A percentile compares a stretch with the other conserved stretches of the same genome.
Conservation (phyloP, 1,140 invertebrate genomes). For the Subanguina moxae region DNA sequence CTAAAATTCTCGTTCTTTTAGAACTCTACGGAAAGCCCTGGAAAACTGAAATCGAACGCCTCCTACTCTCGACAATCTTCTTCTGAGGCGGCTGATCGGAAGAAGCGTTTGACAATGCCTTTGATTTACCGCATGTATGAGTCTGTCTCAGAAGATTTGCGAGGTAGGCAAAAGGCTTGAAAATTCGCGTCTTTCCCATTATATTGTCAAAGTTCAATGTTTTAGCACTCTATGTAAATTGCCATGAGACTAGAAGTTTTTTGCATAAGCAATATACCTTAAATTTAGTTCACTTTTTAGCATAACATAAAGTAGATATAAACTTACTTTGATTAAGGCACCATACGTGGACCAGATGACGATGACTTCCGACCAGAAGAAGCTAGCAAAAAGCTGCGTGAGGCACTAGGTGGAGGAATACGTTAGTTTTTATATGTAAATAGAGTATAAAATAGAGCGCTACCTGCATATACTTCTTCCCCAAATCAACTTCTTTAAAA, state of each 20-base stretch:
- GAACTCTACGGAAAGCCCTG: too few relatives aligned
- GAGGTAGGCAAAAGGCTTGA: background rate
- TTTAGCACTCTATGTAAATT: too few relatives aligned
- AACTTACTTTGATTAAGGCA: conserved; percentile 26
- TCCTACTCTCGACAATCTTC: conserved; percentile 2
- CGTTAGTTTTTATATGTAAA: conserved; percentile 28
- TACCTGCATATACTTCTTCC: too few relatives aligned
- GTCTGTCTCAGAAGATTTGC: conserved; percentile 9
- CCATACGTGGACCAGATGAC: conserved; percentile 42
- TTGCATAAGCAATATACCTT: too few relatives aligned
- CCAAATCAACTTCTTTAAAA: too few relatives aligned
- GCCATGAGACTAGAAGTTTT: too few relatives aligned
- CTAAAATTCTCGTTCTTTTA: too few relatives aligned
- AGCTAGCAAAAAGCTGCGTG: conserved; percentile 37
- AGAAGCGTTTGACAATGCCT: conserved; percentile 42
- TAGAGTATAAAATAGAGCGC: too few relatives aligned
- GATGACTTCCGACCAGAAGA: conserved; percentile 50
- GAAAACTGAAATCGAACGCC: too few relatives aligned
- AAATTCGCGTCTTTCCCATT: background rate
- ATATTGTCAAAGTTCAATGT: too few relatives aligned
- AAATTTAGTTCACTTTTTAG: too few relatives aligned
- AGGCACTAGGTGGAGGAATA: conserved; percentile 41
- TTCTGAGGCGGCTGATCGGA: conserved; percentile 25
- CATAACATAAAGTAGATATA: too few relatives aligned
- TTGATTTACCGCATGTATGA: conserved; percentile 45